Conservation (phyloP, 2,797 vertebrate genomes). For the Glyptemys insculpta region DNA sequence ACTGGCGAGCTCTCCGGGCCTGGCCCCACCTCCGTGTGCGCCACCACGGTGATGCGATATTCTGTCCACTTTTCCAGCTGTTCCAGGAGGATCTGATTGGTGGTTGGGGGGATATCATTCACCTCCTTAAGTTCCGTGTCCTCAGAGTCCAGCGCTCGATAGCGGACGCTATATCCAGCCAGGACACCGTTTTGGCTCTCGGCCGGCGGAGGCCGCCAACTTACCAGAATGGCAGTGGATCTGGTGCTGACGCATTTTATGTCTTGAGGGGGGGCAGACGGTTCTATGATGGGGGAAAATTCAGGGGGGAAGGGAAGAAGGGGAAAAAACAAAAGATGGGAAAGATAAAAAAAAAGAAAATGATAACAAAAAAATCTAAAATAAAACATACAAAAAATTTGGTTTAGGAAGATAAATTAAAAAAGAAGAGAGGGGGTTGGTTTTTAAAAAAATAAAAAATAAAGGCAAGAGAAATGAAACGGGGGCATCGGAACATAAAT, state of each 20-base stretch:
- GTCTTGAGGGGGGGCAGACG: slow-evolving; percentile 98
- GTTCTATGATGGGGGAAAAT: slow-evolving; percentile 89
- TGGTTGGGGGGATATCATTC: slow-evolving; percentile 86
- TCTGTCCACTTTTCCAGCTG: slow-evolving; percentile 97
- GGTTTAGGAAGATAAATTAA: slow-evolving; percentile 76
- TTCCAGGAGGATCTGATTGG: slow-evolving; percentile 90
- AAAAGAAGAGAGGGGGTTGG: slow-evolving; percentile 76
- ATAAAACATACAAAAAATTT: slow-evolving; percentile 74
- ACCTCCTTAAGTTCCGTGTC: slow-evolving; percentile 88
- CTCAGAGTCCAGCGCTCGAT: slow-evolving; percentile 89
- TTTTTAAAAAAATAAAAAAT: slow-evolving; percentile 32
- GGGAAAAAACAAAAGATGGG: slow-evolving; percentile 84
- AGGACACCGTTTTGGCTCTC: slow-evolving; percentile 95
- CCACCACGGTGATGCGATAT: slow-evolving; percentile 92
- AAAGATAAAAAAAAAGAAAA: slow-evolving; percentile 90
- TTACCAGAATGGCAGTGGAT: slow-evolving; percentile 99
- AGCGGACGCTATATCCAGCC: slow-evolving; percentile 94
- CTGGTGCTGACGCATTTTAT: slow-evolving; percentile 96
- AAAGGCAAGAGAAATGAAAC: slow-evolving; percentile 65
- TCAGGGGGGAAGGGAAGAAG: slow-evolving; percentile 73
- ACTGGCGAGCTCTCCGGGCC: slow-evolving; percentile 95
- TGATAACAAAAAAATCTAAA: slow-evolving; percentile 86
- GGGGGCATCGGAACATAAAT: slow-evolving; percentile 52
- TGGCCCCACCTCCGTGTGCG: slow-evolving; percentile 90
- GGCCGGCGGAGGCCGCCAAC: slow-evolving; percentile 95